Base-by-base conservation (phyloP, 2,888 invertebrate genomes). In the Athrips mouffetella region DNA sequence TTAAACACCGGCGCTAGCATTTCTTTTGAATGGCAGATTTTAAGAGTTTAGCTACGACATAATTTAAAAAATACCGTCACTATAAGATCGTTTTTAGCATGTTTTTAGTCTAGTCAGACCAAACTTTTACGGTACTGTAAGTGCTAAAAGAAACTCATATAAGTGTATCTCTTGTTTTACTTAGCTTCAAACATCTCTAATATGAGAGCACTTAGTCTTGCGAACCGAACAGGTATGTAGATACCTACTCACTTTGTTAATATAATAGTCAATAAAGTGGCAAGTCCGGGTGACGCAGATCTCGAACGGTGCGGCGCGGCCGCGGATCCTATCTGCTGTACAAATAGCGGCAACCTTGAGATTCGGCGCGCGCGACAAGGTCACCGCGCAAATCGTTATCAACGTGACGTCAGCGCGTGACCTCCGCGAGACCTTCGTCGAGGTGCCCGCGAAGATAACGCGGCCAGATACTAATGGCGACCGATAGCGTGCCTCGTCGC, bases 321-420 rank as follows among this genome's bases (percentile, higher is more conserved):
- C 62, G 60, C 65, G 70, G 67, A 70, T 54, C 67, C 76, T 82
- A 81, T 84, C 79, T 78, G 79, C 80, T 80, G 78, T 86, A 80
- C 87, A 86, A 87, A 88, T 86, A 85, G 82, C 79, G 71, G 76
- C 76, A 74, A 84, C 87, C 87, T 88, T 87, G 87, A 76, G 73
- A 80, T 88, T 88, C 79, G 84, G 85, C 84, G 82, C 75, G 70
- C 80, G 78, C 79, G 84, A 76, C 87, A 88, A 87, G 87, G 87
- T 86, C 87, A 86, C 70, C 79, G 80, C 82, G 86, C 87, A 80
- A 86, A 87, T 86, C 80, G 85, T 88, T 88, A 88, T 88, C 88
- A 87, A 73, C 64, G 77, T 86, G 85, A 86, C 87, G 88, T 87
- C 80, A 84, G 74, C 76, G 70, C 63, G 70, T 77, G 83, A 88